Evolutionary conservation across 2,888 invertebrate genomes (phyloP).

Genomic region (Adelognathus sp.): DNA sequence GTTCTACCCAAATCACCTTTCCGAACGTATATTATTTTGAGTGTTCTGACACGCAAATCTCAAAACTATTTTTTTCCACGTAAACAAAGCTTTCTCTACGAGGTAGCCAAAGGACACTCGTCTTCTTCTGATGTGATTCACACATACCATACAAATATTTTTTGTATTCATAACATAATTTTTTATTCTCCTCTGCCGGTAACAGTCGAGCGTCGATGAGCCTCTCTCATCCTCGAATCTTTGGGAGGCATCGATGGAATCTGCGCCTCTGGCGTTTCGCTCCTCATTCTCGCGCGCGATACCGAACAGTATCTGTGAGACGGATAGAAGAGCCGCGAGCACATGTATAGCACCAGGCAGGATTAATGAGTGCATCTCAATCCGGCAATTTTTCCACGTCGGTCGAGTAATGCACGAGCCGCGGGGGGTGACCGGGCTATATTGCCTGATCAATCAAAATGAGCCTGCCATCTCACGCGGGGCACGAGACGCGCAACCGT

Average conservation of each 20-base stretch:
- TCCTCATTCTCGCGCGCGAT: conserved; percentile 45
- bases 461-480: conserved; percentile 67
- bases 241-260: conserved; percentile 27
- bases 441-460: conserved; percentile 80
- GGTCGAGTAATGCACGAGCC: conserved; percentile 77
- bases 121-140: neutral
- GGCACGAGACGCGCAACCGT: conserved; percentile 22
- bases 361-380: conserved; percentile 81
- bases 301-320: conserved; percentile 2
- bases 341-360: conserved; percentile 57
- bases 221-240: conserved; percentile 21
- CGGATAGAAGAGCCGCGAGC: neutral
- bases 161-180: neutral
- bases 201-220: conserved; percentile 10
- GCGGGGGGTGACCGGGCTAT: conserved; percentile 79
- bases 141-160: neutral
- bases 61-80: too few species aligned
- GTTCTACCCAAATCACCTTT: too few species aligned
- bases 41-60: too few species aligned
- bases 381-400: conserved; percentile 80
- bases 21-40: too few species aligned
- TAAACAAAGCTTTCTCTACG: too few species aligned
- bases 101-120: neutral
- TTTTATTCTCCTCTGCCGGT: neutral
- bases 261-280: conserved; percentile 32